Percentiles rank a stretch among this genome's conserved stretches.
Conservation (phyloP, 1,140 invertebrate genomes). For the Anoplolepis gracilipes region DNA sequence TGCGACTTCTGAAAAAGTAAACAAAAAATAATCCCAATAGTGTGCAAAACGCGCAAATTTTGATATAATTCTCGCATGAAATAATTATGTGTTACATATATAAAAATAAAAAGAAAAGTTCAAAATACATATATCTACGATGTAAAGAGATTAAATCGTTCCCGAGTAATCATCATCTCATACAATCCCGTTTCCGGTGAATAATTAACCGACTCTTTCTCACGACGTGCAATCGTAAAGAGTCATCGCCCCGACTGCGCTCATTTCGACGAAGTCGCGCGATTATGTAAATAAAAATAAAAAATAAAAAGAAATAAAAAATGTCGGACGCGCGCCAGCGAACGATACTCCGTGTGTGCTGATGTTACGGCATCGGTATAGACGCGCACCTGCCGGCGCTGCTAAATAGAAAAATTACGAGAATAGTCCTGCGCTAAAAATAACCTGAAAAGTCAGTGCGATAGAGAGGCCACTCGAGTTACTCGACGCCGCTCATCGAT, state of each 20-base stretch:
- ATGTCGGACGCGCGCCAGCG: neutral
- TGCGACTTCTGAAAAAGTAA: neutral
- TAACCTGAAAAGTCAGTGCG: slow-evolving; percentile 47
- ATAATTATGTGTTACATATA: neutral
- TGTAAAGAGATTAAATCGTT: neutral
- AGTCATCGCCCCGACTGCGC: neutral
- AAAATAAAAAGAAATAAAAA: neutral
- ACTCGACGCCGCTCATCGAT: slow-evolving; percentile 38
- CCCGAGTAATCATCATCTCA: neutral
- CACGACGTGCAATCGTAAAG: neutral
- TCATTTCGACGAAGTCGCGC: neutral
- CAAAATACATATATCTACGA: neutral
- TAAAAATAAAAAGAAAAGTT: slow-evolving; percentile 6
- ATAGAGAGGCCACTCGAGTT: slow-evolving; percentile 50
- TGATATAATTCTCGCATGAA: neutral
- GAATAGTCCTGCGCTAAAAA: slow-evolving; percentile 54
- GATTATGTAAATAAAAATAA: slow-evolving; percentile 23
- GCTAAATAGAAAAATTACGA: slow-evolving; percentile 48
- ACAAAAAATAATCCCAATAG: neutral
- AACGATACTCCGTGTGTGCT: neutral
- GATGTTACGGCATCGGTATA: slow-evolving; percentile 37
- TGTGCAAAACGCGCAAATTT: neutral
- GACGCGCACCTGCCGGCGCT: neutral
- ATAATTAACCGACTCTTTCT: neutral
- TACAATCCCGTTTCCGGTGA: neutral